Conservation (phyloP, 2,797 vertebrate species). For the Synanceia verrucosa region DNA sequence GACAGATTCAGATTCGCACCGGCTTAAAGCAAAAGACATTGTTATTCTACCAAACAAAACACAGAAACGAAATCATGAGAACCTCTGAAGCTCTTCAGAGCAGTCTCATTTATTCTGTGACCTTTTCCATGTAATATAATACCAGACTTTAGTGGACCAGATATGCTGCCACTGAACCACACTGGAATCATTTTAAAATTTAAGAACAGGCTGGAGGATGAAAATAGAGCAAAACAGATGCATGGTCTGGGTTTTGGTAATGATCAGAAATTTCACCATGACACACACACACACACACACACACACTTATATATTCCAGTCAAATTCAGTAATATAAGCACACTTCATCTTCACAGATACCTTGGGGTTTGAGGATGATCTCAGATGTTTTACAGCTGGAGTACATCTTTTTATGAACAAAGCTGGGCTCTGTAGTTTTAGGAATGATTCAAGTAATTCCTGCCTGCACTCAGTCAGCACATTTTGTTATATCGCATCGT, state of each 20-base stretch:
- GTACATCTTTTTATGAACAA: constrained; percentile 6
- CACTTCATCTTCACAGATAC: constrained; percentile 23
- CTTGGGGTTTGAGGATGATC: constrained; percentile 17
- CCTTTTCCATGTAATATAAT: constrained; percentile 49
- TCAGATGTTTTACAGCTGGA: not conserved
- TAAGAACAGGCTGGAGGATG: constrained; percentile 11
- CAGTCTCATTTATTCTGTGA: constrained; percentile 45
- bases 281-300: not conserved
- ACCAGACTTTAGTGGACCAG: constrained; percentile 28
- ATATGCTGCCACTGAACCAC: constrained; percentile 1
- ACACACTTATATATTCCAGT: not conserved
- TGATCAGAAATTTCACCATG: constrained; percentile 23
- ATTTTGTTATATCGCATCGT: not conserved
- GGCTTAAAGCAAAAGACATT: constrained; percentile 26
- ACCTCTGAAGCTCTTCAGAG: constrained; percentile 46
- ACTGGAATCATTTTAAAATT: constrained; percentile 37
- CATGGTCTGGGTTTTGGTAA: constrained; percentile 14
- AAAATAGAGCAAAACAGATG: constrained; percentile 14
- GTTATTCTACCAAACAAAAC: constrained; percentile 10
- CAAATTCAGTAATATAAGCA: not conserved
- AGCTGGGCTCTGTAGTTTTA: constrained; percentile 3
- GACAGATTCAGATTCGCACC: constrained; percentile 28
- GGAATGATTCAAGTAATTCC: constrained; percentile 15
- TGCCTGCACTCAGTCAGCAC: not conserved
- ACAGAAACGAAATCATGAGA: constrained; percentile 22